Evolutionary conservation across 2,797 vertebrate species (phyloP), one percentile per base, ranked within the genome.

Genomic region (Platyrinchus mystaceus): DNA sequence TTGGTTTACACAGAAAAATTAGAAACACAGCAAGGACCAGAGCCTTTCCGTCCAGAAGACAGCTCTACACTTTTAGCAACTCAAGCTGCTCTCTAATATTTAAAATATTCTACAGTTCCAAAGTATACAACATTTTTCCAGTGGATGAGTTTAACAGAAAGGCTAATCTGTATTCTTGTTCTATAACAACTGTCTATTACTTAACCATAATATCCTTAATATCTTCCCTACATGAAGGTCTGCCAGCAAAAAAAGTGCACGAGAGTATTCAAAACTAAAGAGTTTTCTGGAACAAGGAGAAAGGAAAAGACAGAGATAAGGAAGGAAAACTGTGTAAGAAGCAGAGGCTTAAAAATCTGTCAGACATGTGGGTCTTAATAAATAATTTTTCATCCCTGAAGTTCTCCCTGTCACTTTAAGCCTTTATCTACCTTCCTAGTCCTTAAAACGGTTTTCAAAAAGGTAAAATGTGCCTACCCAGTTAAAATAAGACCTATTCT

Each of bases 231-330:
- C 49, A 16, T 24, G 41, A 91, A 84, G 41, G 82, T 46, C 41
- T 86, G 69, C 52, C 67, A 95, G 63, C 44, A 94, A 79, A 84
- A 84, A 82, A 71, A 67, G 50, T 69, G 37, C 69, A 88, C 24
- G 5, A 55, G 28, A 64, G 41, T 80, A 74, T 92, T 76, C 73
- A 89, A 77, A 93, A 69, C 36, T 62, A 23, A 93, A 94, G 78
- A 78, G 52, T 73, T 73, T 92, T 95, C 73, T 94, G 89, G 55
- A 95, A 89, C 39, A 67, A 90, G 62, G 79, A 60, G 56, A 91
- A 95, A 90, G 67, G 71, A 59, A 94, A 94, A 96, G 47, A 32
- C 52, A 90, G 83, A 95, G 94, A 94, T 93, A 96, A 94, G 89
- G 79, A 94, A 88, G 37, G 44, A 94, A 93, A 94, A 93, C 73